Evolutionary conservation across 2,888 invertebrate species (phyloP), one percentile per base, ranked within the genome.

Genomic region (Gonocerus acuteangulatus): DNA sequence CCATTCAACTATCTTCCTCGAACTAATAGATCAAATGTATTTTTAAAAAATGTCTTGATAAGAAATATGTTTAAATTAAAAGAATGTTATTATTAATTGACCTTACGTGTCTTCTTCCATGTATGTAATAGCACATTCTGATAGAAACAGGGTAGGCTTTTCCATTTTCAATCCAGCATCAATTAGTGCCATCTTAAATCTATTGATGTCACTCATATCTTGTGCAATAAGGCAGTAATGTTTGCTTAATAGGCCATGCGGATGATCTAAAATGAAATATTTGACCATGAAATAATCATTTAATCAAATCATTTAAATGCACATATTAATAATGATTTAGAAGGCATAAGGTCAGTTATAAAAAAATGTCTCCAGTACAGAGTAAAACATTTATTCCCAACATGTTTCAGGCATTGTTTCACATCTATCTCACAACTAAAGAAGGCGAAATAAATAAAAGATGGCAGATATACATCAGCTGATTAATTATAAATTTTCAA

Each of bases 81-180:
- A 39, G 4, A 49, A 4, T 2, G 11, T 23, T n/a, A 21, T 4
- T 18, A 27, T 11, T 16, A 52, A 36, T 7, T 52, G 18, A 22
- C 18, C 47, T 54, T 63, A 71, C 71, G 67, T 69, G 34, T 64
- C 45, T 39, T 69, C 67, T 69, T 73, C 68, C 72, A 77, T 73
- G 68, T 77, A 77, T 1, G 75, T 75, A 58, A 77, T 71, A 2
- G 75, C 75, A 70, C 75, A 75, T 68, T 77, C 77, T 9, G 76
- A 74, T 21, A 77, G 65, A 23, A 76, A 68, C 23, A 77, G 66
- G 2, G 76, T 76, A 3, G 75, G 76, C 2, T 61, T 18, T 9
- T 69, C 67, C 52, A 69, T 69, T 62, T 73, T 68, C 2, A 73
- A 64, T 2, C 69, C 71, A 65, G 70, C 67, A 48, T 69, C 60